A percentile compares a stretch with the other conserved stretches of the same genome.
Evolutionary conservation across 2,888 invertebrate genomes (phyloP).

Genomic region (Brenthis hecate): DNA sequence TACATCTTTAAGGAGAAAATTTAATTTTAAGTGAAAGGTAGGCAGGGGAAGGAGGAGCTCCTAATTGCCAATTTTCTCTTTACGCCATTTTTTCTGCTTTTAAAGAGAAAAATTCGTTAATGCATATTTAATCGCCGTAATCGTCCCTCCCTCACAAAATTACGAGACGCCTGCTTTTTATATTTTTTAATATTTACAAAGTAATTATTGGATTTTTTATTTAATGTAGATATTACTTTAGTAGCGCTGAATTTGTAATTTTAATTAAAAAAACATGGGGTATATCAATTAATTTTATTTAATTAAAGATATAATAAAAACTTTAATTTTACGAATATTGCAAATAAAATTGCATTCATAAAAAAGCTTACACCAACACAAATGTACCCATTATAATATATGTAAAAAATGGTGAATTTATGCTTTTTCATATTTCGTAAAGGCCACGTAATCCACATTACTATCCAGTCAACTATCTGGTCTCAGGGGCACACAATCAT

Average conservation of each 20-base stretch:
- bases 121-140: conserved; percentile 81
- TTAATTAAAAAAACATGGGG: conserved; percentile 11
- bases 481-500: conserved; percentile 50
- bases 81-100: conserved; percentile 80
- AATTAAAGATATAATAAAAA: neutral
- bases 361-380: too few relatives aligned
- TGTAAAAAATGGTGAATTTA: neutral
- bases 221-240: conserved; percentile 35
- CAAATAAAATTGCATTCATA: too few relatives aligned
- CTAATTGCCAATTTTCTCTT: conserved; percentile 81
- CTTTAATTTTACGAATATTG: neutral
- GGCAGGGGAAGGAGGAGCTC: conserved; percentile 52
- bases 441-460: conserved; percentile 42
- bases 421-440: conserved; percentile 11
- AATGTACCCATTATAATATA: too few relatives aligned
- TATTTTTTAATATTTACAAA: conserved; percentile 47
- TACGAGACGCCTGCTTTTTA: conserved; percentile 44
- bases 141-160: conserved; percentile 68
- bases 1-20: conserved; percentile 73
- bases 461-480: conserved; percentile 45
- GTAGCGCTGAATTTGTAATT: conserved; percentile 30
- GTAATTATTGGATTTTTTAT: conserved; percentile 39
- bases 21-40: conserved; percentile 67
- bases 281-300: conserved; percentile 13
- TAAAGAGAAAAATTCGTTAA: conserved; percentile 81